Evolutionary conservation across 2,888 invertebrate species (phyloP), one percentile per base, ranked within the genome.

Genomic region (Odontothrips loti): DNA sequence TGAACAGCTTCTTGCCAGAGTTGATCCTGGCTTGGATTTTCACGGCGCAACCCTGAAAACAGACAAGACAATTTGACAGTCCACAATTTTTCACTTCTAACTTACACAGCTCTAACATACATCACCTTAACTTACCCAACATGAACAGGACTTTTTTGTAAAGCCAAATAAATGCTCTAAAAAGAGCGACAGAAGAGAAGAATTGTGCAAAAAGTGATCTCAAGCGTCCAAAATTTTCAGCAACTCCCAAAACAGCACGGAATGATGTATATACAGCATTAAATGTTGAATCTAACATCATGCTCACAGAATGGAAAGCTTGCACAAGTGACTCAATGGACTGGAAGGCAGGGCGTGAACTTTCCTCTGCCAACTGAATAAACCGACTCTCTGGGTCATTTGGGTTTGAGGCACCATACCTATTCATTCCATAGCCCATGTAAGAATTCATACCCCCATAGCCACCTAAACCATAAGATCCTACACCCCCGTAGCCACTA

Each of bases 201-300:
- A 98, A 91, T 85, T 96, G 95, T 0, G 93, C 92, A 85, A 99
- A 93, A 84, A 97, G 92, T 6, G 93, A 91, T 83, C 95, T 91
- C 82, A 98, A 88, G 79, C 95, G 90, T 6, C 95, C 94, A 86
- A 99, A 94, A 88, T 98, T 98, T 84, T 99, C 98, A 11, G 98
- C 98, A 1, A 99, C 97, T 82, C 97, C 96, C 80, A 99, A 89
- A 83, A 99, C 95, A 80, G 99, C 98, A 85, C 96, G 91, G 87
- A 98, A 99, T 0, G 98, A 98, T 87, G 95, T 97, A 29, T 97
- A 96, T 85, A 99, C 91, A 4, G 98, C 98, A 86, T 82, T 82
- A 27, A 83, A 82, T 79, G 98, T 98, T 34, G 97, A 98, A 86
- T 98, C 98, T 81, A 99, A 88, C 96, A 99, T 97, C 91, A 97